A percentile compares a stretch with the other conserved stretches of the same genome.
These are phyloP conservation scores for Dissostichus mawsoni DNA, from an alignment of 2,113 vertebrate genomes.

Conservation along the genomic window DNA sequence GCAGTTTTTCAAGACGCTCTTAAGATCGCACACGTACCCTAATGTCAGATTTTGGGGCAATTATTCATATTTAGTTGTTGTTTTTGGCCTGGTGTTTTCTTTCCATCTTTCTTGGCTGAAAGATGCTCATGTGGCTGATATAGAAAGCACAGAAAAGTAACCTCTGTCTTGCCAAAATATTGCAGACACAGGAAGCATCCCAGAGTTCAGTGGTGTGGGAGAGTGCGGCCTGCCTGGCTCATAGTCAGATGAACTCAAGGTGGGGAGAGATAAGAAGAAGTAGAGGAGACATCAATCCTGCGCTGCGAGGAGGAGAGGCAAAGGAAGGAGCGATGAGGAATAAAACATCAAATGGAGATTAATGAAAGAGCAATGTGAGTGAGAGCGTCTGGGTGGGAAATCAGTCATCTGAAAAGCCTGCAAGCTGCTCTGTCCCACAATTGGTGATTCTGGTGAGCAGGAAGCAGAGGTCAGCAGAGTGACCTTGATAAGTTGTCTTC, in stretches of 20 bases:
- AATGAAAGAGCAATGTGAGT: slow-evolving; percentile 18
- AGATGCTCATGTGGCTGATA: slow-evolving; percentile 34
- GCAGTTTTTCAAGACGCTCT: not conserved
- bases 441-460: slow-evolving; percentile 72
- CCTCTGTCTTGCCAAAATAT: slow-evolving; percentile 25
- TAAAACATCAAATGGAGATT: slow-evolving; percentile 3
- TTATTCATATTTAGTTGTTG: not conserved
- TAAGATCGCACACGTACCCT: not conserved
- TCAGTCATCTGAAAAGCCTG: slow-evolving; percentile 23
- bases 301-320: slow-evolving; percentile 27
- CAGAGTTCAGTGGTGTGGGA: slow-evolving; percentile 46
- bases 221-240: slow-evolving; percentile 29
- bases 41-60: slow-evolving; percentile 2
- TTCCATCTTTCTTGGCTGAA: slow-evolving; percentile 8
- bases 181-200: slow-evolving; percentile 67
- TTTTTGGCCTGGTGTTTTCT: not conserved
- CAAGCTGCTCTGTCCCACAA: slow-evolving; percentile 50
- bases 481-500: slow-evolving; percentile 78
- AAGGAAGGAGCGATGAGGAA: slow-evolving; percentile 17
- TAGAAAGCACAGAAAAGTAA: slow-evolving; percentile 7
- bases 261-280: slow-evolving; percentile 60
- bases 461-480: slow-evolving; percentile 76
- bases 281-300: slow-evolving; percentile 48
- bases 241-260: slow-evolving; percentile 53
- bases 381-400: slow-evolving; percentile 22